Percentiles rank a stretch among this genome's conserved stretches.
Conservation (phyloP, 2,888 invertebrate genomes). For the Dryobota labecula region DNA sequence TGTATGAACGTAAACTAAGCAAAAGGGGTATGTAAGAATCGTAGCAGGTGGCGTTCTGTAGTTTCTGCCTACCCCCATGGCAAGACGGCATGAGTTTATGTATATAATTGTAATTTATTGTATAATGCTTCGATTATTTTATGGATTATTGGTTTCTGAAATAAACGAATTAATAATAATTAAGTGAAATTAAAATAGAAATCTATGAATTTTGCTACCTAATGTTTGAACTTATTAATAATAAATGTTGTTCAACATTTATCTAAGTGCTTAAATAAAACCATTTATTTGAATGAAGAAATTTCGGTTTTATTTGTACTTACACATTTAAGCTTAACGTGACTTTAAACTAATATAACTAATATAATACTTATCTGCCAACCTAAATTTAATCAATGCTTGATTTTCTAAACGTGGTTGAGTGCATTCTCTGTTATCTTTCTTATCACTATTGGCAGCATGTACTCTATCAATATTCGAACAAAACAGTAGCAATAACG, state of each 20-base stretch:
- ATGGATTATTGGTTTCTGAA: neutral
- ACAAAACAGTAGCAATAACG: slow-evolving; percentile 9
- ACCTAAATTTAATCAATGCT: neutral
- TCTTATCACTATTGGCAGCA: slow-evolving; percentile 17
- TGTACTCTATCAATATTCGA: slow-evolving; percentile 8
- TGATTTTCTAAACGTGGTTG: neutral
- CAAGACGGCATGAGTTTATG: too few species aligned
- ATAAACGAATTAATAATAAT: neutral
- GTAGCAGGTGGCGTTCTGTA: too few species aligned
- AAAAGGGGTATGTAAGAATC: too few species aligned
- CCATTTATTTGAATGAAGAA: neutral
- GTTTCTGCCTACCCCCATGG: too few species aligned
- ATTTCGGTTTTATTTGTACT: neutral
- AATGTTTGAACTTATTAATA: neutral
- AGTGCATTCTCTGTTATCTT: neutral
- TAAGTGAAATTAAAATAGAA: neutral
- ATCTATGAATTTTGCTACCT: neutral
- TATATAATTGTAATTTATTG: neutral
- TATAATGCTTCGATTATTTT: neutral
- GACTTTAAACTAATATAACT: slow-evolving; percentile 1
- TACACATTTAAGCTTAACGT: slow-evolving; percentile 6
- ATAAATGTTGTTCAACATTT: too few species aligned
- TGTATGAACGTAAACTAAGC: too few species aligned
- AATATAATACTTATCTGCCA: neutral
- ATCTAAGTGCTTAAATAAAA: neutral